Conservation (phyloP, 2,113 vertebrate species). For the rat (Rattus norvegicus) region DNA sequence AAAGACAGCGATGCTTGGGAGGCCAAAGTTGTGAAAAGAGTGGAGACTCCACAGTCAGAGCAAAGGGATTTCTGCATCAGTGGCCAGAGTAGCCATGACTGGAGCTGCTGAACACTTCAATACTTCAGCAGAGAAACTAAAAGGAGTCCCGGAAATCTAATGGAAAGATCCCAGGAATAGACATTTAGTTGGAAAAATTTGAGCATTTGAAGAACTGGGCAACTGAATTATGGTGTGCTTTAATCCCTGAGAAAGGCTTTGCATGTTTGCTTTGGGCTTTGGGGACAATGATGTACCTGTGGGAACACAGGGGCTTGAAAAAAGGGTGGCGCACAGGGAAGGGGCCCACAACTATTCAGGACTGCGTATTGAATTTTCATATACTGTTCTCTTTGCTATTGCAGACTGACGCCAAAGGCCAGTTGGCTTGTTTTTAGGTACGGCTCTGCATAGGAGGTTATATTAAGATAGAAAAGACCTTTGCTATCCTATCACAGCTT, state of each 20-base stretch:
- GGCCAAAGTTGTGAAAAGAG: fast-evolving
- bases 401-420: background rate
- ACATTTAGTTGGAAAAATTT: background rate
- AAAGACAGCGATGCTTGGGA: background rate
- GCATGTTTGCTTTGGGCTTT: background rate
- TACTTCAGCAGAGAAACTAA: background rate
- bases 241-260: background rate
- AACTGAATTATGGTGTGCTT: background rate
- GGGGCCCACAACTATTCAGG: background rate
- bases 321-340: background rate
- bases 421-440: background rate
- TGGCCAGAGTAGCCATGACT: fast-evolving
- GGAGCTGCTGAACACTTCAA: background rate
- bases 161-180: background rate
- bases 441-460: background rate
- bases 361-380: background rate
- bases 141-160: background rate
- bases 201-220: background rate
- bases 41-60: background rate
- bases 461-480: background rate
- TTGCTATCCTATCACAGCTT: no score
- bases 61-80: background rate
- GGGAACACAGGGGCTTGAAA: background rate
- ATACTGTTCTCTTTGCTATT: background rate
- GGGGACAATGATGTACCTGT: background rate